Base-by-base conservation (phyloP, 2,797 vertebrate species). In the Microtus californicus region DNA sequence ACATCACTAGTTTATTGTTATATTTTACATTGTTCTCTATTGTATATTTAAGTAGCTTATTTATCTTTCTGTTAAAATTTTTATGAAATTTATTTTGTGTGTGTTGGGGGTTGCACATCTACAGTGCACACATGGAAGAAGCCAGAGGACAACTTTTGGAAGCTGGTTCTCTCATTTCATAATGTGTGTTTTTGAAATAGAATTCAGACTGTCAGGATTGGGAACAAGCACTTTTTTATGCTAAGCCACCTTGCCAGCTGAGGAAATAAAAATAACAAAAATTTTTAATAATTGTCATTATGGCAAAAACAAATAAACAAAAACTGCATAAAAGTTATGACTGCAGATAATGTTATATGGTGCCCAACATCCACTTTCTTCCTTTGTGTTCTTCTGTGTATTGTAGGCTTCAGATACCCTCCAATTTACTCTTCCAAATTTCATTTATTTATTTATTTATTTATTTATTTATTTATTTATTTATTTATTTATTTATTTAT, bases 191-290 rank as follows among this genome's bases (percentile, higher is more conserved):
- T 48, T 45, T 23, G 29, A 5, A 34, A 71, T 37, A 37, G 19
- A 54, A 29, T 19, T 51, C 23, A 37, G 15, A 37, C 37, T 54
- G 48, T 54, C 65, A 71, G 65, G 2, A n/a, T 71, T 87, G 83
- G 23, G 14, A 87, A 48, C 12, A 87, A 54, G 23, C 48, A 27
- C 2, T 37, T 86, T 48, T 86, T 37, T 54, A 34, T 71, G 13
- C 48, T 71, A 27, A 54, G 48, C 45, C 23, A 69, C 80, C 90
- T 73, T 82, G 25, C n/a, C 81, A 13, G 4, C 67, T 69, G 89
- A 96, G 78, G 19, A 80, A 80, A 93, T 54, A 77, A 88, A 92
- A 91, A 79, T 11, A 37, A 86, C 40, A 61, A 34, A 67, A 67
- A 51, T 25, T 81, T 74, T 54, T 87, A 54, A 85, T 69, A 76